phyloP scores from a whole-genome alignment of 2,113 vertebrate species.

The Cairina moschata region DNA sequence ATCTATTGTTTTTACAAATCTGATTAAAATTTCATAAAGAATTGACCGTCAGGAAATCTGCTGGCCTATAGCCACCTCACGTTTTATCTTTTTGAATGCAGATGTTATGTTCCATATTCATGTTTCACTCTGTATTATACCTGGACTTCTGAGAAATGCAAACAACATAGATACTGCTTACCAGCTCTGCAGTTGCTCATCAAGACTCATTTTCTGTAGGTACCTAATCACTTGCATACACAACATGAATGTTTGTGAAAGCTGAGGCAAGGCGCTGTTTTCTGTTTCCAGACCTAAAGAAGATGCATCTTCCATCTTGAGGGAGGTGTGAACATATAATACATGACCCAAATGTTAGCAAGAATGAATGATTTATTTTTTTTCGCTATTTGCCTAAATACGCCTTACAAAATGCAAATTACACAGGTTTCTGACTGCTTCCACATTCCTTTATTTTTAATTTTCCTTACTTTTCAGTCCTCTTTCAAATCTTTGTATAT shows the following conservation, averaged over 20 bases:
- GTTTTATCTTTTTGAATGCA: neutral
- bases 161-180: neutral
- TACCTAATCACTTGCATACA: neutral
- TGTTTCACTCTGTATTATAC: neutral
- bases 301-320: neutral
- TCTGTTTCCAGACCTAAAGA: neutral
- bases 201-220: neutral
- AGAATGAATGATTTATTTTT: neutral
- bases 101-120: neutral
- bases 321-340: neutral
- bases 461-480: neutral
- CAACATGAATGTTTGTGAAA: neutral
- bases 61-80: neutral
- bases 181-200: neutral
- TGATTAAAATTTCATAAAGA: neutral
- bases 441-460: neutral
- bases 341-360: neutral
- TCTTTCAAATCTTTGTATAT: neutral
- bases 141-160: neutral
- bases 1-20: neutral
- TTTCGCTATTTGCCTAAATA: neutral
- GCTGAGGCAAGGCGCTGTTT: neutral
- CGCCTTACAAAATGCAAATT: neutral
- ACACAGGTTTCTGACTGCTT: neutral
- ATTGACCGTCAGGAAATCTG: neutral